These are phyloP conservation scores for Trachurus trachurus DNA, from an alignment of 2,797 vertebrate species.

Conservation along the genomic window DNA sequence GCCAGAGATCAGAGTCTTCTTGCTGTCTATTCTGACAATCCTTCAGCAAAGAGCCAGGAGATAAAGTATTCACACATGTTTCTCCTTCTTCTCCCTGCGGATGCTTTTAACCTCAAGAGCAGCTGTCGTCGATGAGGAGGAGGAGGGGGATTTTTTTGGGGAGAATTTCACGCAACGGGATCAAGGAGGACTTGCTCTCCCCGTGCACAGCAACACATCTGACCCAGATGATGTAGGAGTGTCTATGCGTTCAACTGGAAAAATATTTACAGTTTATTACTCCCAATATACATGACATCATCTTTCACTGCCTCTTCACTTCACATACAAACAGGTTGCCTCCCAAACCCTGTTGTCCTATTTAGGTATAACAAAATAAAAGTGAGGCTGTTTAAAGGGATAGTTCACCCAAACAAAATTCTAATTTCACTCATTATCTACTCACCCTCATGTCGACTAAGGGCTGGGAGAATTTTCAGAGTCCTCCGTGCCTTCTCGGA, in stretches of 20 bases:
- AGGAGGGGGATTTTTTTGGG: neutral
- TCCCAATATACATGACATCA: conserved; percentile 66
- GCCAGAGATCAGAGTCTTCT: conserved; percentile 47
- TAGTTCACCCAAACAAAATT: too few species aligned
- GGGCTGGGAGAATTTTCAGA: too few species aligned
- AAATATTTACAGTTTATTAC: conserved; percentile 57
- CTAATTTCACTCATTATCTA: too few species aligned
- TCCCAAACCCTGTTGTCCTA: conserved; percentile 11
- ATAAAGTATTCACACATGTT: conserved; percentile 19
- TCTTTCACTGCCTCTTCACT: conserved; percentile 4
- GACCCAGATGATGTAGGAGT: conserved; percentile 44
- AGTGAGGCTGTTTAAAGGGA: neutral
- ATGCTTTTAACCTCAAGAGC: conserved; percentile 8
- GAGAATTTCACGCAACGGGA: conserved; percentile 19
- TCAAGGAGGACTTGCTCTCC: neutral
- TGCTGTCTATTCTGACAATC: neutral
- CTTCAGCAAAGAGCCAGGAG: conserved; percentile 11
- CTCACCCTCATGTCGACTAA: too few species aligned
- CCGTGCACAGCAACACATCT: neutral
- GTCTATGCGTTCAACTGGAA: conserved; percentile 50
- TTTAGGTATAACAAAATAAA: neutral
- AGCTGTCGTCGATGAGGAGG: neutral
- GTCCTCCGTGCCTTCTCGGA: too few species aligned
- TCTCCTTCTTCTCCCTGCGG: neutral
- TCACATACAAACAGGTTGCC: neutral